Conservation (phyloP, 2,888 invertebrate genomes). For the Tinea pellionella region DNA sequence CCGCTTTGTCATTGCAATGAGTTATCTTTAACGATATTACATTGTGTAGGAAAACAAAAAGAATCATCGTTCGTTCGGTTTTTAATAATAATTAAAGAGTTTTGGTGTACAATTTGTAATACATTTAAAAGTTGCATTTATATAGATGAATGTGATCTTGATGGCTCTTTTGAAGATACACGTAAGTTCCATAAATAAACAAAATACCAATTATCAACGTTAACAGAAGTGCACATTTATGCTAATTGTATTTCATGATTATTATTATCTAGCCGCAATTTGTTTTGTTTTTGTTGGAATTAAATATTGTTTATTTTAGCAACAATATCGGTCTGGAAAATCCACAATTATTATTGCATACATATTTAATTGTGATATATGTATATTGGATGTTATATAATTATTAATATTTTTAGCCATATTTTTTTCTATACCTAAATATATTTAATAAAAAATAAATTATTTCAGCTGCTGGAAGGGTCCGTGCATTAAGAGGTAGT, state of each 20-base stretch:
- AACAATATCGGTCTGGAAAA: no score
- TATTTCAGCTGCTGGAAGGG: conserved; percentile 80
- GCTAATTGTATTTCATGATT: neutral
- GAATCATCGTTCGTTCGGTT: neutral
- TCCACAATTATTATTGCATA: no score
- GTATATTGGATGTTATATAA: no score
- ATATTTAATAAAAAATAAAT: neutral
- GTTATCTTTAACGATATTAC: conserved; percentile 23
- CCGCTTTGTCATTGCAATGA: conserved; percentile 48
- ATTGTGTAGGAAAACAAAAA: conserved; percentile 19
- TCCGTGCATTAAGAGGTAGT: conserved; percentile 74
- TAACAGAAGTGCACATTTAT: neutral
- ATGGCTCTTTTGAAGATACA: neutral
- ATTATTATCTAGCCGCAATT: no score
- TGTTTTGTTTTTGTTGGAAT: no score
- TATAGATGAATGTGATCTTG: neutral
- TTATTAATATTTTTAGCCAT: no score
- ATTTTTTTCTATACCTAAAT: no score
- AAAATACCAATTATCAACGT: neutral
- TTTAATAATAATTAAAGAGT: conserved; percentile 20
- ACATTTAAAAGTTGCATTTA: conserved; percentile 26
- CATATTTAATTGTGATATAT: no score
- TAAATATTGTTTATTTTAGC: no score
- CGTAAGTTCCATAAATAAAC: neutral
- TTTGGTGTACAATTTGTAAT: conserved; percentile 26